A percentile compares a stretch with the other conserved stretches of the same genome.
Evolutionary conservation across 2,113 vertebrate species (phyloP).

Genomic region (Corvus cornix): DNA sequence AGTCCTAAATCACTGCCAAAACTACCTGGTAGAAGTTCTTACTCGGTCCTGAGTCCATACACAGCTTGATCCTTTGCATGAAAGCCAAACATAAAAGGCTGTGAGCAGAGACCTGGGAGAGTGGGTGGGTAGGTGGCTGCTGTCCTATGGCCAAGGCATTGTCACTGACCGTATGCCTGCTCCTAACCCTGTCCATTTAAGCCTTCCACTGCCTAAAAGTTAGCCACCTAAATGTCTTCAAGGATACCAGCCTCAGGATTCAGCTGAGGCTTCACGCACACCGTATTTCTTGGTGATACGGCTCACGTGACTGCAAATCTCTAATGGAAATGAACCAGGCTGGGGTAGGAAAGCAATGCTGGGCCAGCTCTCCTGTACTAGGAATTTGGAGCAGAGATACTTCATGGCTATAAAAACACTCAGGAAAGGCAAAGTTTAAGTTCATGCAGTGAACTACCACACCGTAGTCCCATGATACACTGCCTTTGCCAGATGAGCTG

Average conservation of each 20-base stretch:
- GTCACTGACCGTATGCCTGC: background rate
- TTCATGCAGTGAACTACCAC: background rate
- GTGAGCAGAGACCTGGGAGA: background rate
- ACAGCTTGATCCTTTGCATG: background rate
- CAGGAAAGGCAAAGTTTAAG: background rate
- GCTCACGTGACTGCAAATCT: background rate
- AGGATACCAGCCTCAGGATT: background rate
- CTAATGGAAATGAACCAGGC: background rate
- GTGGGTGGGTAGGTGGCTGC: background rate
- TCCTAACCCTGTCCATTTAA: background rate
- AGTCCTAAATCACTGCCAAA: background rate
- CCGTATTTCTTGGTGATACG: fast-evolving
- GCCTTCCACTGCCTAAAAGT: background rate
- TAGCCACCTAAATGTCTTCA: background rate
- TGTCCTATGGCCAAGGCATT: background rate
- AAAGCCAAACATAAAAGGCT: background rate
- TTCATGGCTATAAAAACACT: background rate
- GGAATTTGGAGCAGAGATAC: background rate
- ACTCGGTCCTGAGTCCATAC: background rate
- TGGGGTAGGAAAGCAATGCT: background rate
- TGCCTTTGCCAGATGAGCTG: background rate
- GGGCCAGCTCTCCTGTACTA: background rate
- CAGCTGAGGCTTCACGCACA: background rate
- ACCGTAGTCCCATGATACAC: background rate
- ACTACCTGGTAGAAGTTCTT: background rate